Base-by-base conservation (phyloP, 2,113 vertebrate genomes). In the Noturus placidus region DNA sequence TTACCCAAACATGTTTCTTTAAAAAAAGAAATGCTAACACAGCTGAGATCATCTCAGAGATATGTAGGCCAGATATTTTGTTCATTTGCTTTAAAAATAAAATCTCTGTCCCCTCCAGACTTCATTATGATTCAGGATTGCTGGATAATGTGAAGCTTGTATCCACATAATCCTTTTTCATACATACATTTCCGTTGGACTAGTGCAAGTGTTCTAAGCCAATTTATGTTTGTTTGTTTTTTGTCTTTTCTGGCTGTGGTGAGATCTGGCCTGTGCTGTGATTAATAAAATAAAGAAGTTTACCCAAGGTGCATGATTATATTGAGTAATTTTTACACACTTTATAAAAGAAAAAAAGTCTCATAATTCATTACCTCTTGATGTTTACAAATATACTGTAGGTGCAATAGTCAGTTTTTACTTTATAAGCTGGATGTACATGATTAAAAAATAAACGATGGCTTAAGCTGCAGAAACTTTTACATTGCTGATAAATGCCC, bases 1-100 rank as follows among this genome's bases (percentile, higher is more conserved):
- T 86, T 61, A 89, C 77, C 85, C 46, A 59, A 87, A 87, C 63
- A 20, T 38, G 22, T n/a, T 77, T 52, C 74, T 25, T 27, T 22
- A 72, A 87, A 85, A 35, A 50, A 67, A 78, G 56, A 69, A 14
- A n/a, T 59, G 86, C 61, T 83, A 84, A 87, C 83, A 85, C 35
- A 87, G 78, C 88, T 46, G 65, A 87, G 38, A 80, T 74, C 83
- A 85, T 56, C 82, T 76, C 11, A 15, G n/a, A 57, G 56, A 82
- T 57, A 82, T 69, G 30, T 65, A 74, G 88, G 88, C 69, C 88
- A 87, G 38, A 52, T 52, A 50, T 59, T 54, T 61, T 77, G 42
- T 72, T 63, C 46, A 33, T 87, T 72, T 84, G 35, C 52, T 50
- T 87, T 82, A 56, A 83, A 79, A 59, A 79, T 78, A 61, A 67